These are phyloP conservation scores for Meta bourneti DNA, from an alignment of 2,888 invertebrate species.

Conservation along the genomic window DNA sequence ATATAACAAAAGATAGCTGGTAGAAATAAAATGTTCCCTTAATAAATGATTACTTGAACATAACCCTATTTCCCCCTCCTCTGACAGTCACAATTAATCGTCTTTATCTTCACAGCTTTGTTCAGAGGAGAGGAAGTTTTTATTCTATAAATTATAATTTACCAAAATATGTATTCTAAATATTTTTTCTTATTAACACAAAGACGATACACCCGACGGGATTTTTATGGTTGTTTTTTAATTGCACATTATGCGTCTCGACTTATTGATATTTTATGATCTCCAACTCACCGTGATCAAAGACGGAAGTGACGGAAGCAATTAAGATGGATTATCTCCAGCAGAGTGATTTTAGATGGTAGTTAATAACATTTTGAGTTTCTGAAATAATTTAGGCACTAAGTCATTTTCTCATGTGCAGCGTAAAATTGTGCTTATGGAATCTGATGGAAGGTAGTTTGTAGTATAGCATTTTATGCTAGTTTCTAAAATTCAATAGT, in stretches of 20 bases:
- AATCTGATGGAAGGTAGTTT: too few relatives aligned
- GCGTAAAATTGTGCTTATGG: too few relatives aligned
- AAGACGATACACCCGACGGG: neutral
- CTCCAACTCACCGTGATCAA: neutral
- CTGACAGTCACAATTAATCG: constrained; percentile 45
- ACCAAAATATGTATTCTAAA: constrained; percentile 27
- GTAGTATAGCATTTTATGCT: too few relatives aligned
- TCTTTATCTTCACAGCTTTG: constrained; percentile 20
- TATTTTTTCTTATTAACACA: constrained; percentile 12
- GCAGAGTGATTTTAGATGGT: too few relatives aligned
- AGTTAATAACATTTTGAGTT: too few relatives aligned
- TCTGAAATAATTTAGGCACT: too few relatives aligned
- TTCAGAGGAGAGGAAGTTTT: constrained; percentile 19
- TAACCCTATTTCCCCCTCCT: constrained; percentile 21
- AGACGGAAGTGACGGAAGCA: neutral
- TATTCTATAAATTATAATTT: constrained; percentile 48
- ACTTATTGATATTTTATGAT: constrained; percentile 12
- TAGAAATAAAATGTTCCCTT: constrained; percentile 20
- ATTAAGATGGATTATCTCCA: too few relatives aligned
- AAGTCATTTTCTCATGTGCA: too few relatives aligned
- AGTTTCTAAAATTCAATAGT: too few relatives aligned
- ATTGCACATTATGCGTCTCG: neutral
- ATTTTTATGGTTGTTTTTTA: constrained; percentile 8
- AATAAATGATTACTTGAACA: constrained; percentile 50
- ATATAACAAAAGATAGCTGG: constrained; percentile 13